These are phyloP conservation scores for Apaloderma vittatum DNA, from an alignment of 2,113 vertebrate genomes.

Conservation along the genomic window DNA sequence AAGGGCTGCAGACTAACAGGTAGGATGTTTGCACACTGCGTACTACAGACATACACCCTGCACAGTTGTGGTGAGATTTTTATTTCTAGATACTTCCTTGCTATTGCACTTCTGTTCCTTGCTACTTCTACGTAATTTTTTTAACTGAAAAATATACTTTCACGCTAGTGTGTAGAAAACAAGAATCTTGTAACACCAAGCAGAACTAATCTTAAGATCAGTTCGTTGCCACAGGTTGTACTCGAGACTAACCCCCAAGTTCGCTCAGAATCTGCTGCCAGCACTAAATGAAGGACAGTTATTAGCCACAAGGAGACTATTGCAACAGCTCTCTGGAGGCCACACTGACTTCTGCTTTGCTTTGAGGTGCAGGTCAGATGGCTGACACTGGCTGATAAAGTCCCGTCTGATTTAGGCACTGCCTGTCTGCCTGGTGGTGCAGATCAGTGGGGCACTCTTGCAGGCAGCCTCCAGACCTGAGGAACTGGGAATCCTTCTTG, in stretches of 20 bases:
- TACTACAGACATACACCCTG: background rate
- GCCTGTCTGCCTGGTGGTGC: background rate
- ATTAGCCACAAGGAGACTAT: background rate
- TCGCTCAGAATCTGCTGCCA: background rate
- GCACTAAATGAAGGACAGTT: rapidly evolving
- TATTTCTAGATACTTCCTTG: background rate
- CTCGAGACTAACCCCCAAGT: background rate
- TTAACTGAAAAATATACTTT: background rate
- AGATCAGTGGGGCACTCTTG: background rate
- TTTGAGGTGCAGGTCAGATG: background rate
- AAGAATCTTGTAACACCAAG: background rate
- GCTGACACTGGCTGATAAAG: background rate
- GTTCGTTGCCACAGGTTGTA: background rate
- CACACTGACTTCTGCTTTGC: background rate
- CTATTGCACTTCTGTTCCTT: background rate
- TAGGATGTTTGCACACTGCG: background rate
- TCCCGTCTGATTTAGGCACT: background rate
- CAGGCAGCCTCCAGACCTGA: background rate
- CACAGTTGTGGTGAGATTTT: background rate
- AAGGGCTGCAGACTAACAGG: background rate
- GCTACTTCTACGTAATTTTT: background rate
- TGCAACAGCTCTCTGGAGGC: background rate
- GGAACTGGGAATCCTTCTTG: background rate
- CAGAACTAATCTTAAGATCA: background rate
- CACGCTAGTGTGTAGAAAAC: background rate